Evolutionary conservation across 2,113 vertebrate genomes (phyloP).

Genomic region (Varanus komodoensis): DNA sequence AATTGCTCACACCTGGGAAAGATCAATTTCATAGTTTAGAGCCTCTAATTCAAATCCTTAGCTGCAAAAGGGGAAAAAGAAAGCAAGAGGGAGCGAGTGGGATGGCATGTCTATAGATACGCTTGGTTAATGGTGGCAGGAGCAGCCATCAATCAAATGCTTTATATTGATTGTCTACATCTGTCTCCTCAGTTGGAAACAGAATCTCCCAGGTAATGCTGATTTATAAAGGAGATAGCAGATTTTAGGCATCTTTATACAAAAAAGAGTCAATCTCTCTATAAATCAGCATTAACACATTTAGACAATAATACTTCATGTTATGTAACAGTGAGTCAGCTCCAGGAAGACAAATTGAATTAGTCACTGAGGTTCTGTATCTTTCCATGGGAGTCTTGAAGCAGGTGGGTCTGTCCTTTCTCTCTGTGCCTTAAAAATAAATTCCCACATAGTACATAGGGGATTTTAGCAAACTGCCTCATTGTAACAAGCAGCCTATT

Average conservation of each 20-base stretch:
- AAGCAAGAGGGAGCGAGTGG: conserved; percentile 27
- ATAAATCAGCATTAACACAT: conserved; percentile 75
- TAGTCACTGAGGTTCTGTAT: conserved; percentile 69
- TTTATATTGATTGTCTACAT: conserved; percentile 63
- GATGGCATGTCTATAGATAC: conserved; percentile 42
- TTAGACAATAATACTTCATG: conserved; percentile 72
- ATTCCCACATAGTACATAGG: conserved; percentile 51
- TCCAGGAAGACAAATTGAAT: conserved; percentile 66
- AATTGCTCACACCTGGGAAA: conserved; percentile 38
- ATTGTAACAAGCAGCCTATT: conserved; percentile 42
- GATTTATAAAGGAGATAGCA: conserved; percentile 67
- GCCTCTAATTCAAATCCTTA: conserved; percentile 46
- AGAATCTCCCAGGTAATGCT: conserved; percentile 52
- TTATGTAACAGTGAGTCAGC: conserved; percentile 64
- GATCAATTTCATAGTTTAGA: conserved; percentile 55
- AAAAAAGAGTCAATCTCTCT: conserved; percentile 46
- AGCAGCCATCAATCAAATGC: conserved; percentile 64
- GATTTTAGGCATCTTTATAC: conserved; percentile 64
- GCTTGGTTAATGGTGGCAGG: conserved; percentile 52
- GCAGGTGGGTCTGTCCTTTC: conserved; percentile 15
- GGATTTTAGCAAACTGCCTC: conserved; percentile 56
- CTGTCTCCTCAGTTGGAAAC: conserved; percentile 63
- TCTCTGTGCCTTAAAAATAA: conserved; percentile 68
- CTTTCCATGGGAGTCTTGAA: conserved; percentile 55
- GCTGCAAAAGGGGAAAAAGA: conserved; percentile 33